Conservation (phyloP, 2,888 invertebrate genomes). For the Epistrophe eligans region DNA sequence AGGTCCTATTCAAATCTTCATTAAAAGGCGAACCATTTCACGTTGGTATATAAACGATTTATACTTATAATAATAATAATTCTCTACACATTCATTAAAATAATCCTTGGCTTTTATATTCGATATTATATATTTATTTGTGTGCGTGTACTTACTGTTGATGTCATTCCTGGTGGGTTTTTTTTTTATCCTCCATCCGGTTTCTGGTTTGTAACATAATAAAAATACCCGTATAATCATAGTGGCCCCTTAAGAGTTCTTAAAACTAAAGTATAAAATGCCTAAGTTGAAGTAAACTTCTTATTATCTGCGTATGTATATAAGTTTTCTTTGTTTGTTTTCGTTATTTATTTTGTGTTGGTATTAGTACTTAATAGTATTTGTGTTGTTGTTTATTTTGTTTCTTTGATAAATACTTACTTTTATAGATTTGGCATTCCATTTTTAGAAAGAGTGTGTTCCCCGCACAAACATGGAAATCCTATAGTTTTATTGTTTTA, state of each 20-base stretch:
- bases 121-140: background rate
- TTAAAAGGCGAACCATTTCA: slow-evolving; percentile 9
- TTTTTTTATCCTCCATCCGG: background rate
- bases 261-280: slow-evolving; percentile 21
- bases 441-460: background rate
- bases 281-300: slow-evolving; percentile 10
- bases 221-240: background rate
- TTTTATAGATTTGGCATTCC: background rate
- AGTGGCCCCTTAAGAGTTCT: slow-evolving; percentile 8
- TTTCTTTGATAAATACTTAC: background rate
- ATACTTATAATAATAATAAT: slow-evolving; percentile 16
- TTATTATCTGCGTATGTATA: background rate
- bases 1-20: slow-evolving; percentile 1
- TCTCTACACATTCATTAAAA: slow-evolving; percentile 3
- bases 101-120: slow-evolving; percentile 23
- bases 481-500: background rate
- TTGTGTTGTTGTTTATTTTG: background rate
- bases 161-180: background rate
- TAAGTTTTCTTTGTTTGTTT: background rate
- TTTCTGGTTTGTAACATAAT: background rate
- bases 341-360: background rate
- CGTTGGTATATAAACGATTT: background rate
- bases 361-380: background rate
- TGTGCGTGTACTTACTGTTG: background rate
- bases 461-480: background rate